A percentile compares a stretch with the other conserved stretches of the same genome.
These are phyloP conservation scores for Aphodius granarius DNA, from an alignment of 2,888 invertebrate genomes.

Conservation along the genomic window DNA sequence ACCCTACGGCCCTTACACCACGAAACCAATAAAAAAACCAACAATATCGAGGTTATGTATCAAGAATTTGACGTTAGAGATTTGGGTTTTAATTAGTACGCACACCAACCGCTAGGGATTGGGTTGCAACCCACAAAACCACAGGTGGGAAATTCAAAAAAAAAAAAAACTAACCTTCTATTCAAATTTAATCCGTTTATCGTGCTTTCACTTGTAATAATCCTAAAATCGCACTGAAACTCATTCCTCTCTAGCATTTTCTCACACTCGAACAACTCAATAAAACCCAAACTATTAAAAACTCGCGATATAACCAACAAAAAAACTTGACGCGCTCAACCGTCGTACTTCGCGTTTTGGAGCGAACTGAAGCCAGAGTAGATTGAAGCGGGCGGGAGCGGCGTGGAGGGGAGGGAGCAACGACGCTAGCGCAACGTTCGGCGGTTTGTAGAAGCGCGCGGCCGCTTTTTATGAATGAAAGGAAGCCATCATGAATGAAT, in stretches of 20 bases:
- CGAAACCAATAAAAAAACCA: neutral
- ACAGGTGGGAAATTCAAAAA: neutral
- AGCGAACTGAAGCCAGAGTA: conserved; percentile 22
- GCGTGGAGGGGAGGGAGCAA: conserved; percentile 32
- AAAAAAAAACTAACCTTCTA: neutral
- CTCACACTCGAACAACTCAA: neutral
- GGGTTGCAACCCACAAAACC: neutral
- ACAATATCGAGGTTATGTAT: neutral
- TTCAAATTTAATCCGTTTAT: neutral
- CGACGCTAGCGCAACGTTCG: conserved; percentile 47
- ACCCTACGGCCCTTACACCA: conserved; percentile 6
- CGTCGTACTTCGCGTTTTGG: conserved; percentile 1
- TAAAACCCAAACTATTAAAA: neutral
- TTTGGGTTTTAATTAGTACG: neutral
- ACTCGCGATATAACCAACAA: neutral
- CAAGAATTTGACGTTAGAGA: neutral
- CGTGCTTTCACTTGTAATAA: neutral
- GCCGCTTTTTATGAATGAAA: conserved; percentile 73
- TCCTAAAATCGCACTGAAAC: neutral
- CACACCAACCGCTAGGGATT: neutral
- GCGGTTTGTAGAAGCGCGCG: conserved; percentile 50
- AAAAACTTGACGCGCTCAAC: neutral
- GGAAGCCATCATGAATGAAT: conserved; percentile 74
- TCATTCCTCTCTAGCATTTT: neutral
- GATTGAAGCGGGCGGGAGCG: conserved; percentile 10